These are phyloP conservation scores for Chymomyza procnemis DNA, from an alignment of 2,888 invertebrate genomes.

Conservation along the genomic window DNA sequence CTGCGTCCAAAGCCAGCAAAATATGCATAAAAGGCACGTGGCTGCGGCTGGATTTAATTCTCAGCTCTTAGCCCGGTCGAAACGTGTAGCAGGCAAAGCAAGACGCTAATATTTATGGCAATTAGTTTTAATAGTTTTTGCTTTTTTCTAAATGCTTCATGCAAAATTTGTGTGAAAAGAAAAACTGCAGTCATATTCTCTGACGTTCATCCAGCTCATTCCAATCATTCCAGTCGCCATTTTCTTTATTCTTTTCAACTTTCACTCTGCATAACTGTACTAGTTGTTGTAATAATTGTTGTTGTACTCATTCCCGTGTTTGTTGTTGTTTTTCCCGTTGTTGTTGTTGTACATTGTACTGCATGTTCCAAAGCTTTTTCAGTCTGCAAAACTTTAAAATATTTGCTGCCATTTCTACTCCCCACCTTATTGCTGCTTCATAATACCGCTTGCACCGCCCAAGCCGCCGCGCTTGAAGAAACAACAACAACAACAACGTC, in stretches of 20 bases:
- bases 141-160: constrained; percentile 59
- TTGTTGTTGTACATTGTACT: neutral
- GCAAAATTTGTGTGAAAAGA: constrained; percentile 52
- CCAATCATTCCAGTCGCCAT: neutral
- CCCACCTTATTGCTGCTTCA: neutral
- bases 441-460: constrained; percentile 21
- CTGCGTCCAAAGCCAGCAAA: neutral
- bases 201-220: neutral
- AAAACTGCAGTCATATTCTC: neutral
- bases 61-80: neutral
- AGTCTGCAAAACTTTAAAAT: neutral
- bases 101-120: constrained; percentile 68
- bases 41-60: neutral
- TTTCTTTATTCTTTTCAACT: neutral
- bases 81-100: neutral
- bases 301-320: too few species aligned
- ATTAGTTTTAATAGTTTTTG: constrained; percentile 68
- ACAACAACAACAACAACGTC: constrained; percentile 18
- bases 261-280: neutral
- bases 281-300: neutral
- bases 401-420: neutral
- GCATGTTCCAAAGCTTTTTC: neutral
- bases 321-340: too few species aligned
- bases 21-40: constrained; percentile 7
- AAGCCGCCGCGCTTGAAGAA: constrained; percentile 35